These are phyloP conservation scores for Cetonia aurata DNA, from an alignment of 2,888 invertebrate species.

Conservation along the genomic window DNA sequence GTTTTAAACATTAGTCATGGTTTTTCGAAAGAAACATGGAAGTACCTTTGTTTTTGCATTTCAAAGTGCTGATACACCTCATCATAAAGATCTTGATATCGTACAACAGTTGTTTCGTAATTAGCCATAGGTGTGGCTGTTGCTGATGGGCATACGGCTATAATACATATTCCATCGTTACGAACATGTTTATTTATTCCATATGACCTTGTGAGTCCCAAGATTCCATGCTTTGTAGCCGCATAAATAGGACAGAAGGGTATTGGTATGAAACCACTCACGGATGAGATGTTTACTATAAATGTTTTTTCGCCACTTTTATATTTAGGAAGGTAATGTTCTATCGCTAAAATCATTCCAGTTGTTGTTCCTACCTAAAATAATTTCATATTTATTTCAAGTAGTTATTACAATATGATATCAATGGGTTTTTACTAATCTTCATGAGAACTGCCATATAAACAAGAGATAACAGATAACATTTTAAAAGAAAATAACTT, in stretches of 20 bases:
- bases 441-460: too few species aligned
- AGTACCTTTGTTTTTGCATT: slow-evolving; percentile 3
- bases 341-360: slow-evolving; percentile 18
- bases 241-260: slow-evolving; percentile 9
- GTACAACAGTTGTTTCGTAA: background rate
- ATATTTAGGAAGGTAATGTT: slow-evolving; percentile 26
- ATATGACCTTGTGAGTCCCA: slow-evolving; percentile 27
- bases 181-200: slow-evolving; percentile 18
- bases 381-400: background rate
- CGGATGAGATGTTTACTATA: slow-evolving; percentile 18
- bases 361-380: slow-evolving; percentile 9
- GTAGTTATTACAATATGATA: background rate
- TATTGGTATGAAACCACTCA: background rate
- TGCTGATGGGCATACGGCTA: slow-evolving; percentile 10
- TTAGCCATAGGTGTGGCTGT: slow-evolving; percentile 11
- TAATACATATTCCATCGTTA: slow-evolving; percentile 8
- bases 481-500: too few species aligned
- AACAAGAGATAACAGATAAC: too few species aligned
- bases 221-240: slow-evolving; percentile 23
- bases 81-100: slow-evolving; percentile 18
- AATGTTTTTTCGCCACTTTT: slow-evolving; percentile 21
- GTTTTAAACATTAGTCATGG: background rate
- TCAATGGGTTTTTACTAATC: background rate
- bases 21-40: background rate
- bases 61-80: background rate